Evolutionary conservation across 37 sponge, comb jelly and placozoan genomes (phyloP).

Genomic region (Geodia barretti): DNA sequence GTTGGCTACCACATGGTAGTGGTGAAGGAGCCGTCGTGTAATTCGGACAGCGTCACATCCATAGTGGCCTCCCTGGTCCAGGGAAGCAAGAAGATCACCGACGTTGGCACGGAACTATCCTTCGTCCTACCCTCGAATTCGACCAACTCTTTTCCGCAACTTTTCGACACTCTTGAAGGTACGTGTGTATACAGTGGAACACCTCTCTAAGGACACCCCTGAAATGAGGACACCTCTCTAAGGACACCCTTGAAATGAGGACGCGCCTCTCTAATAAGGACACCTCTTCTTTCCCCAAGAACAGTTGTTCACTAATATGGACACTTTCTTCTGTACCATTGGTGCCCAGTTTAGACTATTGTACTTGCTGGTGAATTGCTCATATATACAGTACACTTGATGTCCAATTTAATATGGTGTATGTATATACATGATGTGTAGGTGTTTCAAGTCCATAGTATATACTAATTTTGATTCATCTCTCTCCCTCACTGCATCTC

Average conservation of each 20-base stretch:
- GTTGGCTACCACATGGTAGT: conserved; percentile 96
- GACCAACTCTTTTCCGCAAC: conserved; percentile 66
- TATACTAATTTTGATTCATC: neutral
- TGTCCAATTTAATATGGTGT: no score
- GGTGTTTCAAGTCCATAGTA: neutral
- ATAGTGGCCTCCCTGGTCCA: conserved; percentile 57
- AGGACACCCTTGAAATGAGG: no score
- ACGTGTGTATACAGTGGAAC: neutral
- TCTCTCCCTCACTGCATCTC: neutral
- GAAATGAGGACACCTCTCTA: no score
- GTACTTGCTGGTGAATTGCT: no score
- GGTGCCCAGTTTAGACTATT: no score
- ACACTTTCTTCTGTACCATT: no score
- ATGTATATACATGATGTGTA: neutral
- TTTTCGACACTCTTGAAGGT: conserved; percentile 86
- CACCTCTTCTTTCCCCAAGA: no score
- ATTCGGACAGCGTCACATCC: conserved; percentile 44
- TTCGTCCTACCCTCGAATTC: conserved; percentile 77
- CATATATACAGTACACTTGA: no score
- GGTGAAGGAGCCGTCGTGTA: conserved; percentile 77
- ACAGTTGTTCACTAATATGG: no score
- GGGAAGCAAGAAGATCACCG: conserved; percentile 59
- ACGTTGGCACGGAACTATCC: conserved; percentile 90
- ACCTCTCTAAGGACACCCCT: no score
- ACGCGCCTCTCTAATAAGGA: no score